These are phyloP conservation scores for Micromesistius poutassou DNA, from an alignment of 2,797 vertebrate genomes.

Conservation along the genomic window DNA sequence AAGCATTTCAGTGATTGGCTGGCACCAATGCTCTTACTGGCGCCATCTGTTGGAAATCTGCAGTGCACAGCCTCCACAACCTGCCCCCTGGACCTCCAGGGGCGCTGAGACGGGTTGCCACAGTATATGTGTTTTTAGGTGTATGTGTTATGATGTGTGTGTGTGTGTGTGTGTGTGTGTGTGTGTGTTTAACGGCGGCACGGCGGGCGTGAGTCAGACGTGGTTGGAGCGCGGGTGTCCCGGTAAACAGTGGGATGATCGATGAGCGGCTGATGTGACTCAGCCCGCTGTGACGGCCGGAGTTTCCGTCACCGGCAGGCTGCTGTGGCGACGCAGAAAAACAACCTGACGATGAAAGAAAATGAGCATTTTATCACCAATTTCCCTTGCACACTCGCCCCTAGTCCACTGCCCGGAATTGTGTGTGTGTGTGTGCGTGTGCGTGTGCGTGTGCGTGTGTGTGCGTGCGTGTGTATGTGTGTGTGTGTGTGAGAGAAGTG, in stretches of 20 bases:
- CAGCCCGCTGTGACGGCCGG: constrained; percentile 61
- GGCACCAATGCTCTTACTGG: no score
- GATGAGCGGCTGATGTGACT: constrained; percentile 65
- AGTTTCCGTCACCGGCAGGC: constrained; percentile 22
- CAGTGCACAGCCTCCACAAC: no score
- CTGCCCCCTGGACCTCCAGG: no score
- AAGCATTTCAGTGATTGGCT: no score
- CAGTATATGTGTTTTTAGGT: no score
- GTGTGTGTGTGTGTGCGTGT: constrained; percentile 21
- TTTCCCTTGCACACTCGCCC: constrained; percentile 63
- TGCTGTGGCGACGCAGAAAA: constrained; percentile 63
- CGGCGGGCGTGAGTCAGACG: constrained; percentile 14
- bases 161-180: constrained; percentile 2
- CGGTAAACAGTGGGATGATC: constrained; percentile 64
- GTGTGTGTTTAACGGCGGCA: constrained; percentile 18
- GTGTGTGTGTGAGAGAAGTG: constrained; percentile 1
- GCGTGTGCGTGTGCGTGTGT: constrained; percentile 5
- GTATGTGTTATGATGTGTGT: constrained; percentile 18
- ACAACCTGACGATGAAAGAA: constrained; percentile 66
- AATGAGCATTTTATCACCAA: constrained; percentile 76
- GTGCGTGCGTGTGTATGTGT: neutral
- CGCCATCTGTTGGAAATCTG: no score
- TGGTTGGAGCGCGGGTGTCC: constrained; percentile 42
- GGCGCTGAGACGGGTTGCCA: no score
- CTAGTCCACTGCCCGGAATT: constrained; percentile 41